Evolutionary conservation across 2,888 invertebrate genomes (phyloP), one percentile per base, ranked within the genome.

Genomic region (Conomelus anceps): DNA sequence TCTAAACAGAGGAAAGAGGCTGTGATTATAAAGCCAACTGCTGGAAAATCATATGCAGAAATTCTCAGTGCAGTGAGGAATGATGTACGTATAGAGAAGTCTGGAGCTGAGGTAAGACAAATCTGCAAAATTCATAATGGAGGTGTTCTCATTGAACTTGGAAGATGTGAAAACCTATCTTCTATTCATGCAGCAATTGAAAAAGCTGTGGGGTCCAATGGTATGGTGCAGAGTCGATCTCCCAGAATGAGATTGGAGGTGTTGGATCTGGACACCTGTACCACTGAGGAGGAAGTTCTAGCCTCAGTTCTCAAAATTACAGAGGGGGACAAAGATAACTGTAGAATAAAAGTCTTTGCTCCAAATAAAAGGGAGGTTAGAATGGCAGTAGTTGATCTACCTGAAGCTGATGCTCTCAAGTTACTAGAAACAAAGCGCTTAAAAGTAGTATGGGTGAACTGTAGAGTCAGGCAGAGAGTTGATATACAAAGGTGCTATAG

Each of bases 401-500:
- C 22, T 1, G 86, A 85, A 3, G 17, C 22, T 6, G 20, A 20
- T 13, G 41, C 34, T 17, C 34, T 29, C 13, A 89, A 86, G 26
- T 34, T 89, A 24, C 23, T 86, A 85, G 63, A 85, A 24, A 20
- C 4, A 85, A 22, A 85, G 3, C 24, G n/a, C n/a, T n/a, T n/a
- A n/a, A 0, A 9, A 29, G 86, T 89, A 22, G 86, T 29, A 22
- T 85, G 89, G 34, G 85, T 89, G 7, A 86, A 22, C 29, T 29
- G 85, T 34, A 89, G 85, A n/a, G 20, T 91, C 22, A 9, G 89
- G 11, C 84, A 24, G 87, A 84, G 89, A 13, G 86, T 63, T 4
- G 24, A 85, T 0, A 89, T 91, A 84, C 41, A 22, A 4, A 29
- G 88, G 4, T 90, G 89, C 22, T 90, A 84, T 87, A 88, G 34